A percentile compares a stretch with the other conserved stretches of the same genome.
These are phyloP conservation scores for Stenodema calcarata DNA, from an alignment of 2,888 invertebrate species.

Conservation along the genomic window DNA sequence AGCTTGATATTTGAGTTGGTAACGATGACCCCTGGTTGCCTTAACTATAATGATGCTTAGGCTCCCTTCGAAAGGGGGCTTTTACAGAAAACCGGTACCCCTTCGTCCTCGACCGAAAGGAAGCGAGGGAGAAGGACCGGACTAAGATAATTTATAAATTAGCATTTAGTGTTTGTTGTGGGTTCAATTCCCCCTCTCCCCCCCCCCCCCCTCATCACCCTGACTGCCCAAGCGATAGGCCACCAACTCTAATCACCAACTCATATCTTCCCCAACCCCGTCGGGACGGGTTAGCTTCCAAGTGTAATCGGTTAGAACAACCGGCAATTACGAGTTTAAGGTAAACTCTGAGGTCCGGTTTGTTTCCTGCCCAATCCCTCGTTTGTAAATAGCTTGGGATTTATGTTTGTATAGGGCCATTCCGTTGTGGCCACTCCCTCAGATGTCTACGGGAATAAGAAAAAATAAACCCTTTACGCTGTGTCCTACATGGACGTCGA, in stretches of 20 bases:
- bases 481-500: too few relatives aligned
- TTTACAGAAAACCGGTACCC: not conserved
- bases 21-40: constrained; percentile 24
- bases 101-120: not conserved
- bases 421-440: not conserved
- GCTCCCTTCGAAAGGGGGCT: not conserved
- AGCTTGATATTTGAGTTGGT: constrained; percentile 34
- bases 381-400: constrained; percentile 31
- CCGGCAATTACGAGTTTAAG: constrained; percentile 49
- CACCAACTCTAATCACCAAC: constrained; percentile 47
- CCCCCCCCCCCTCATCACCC: not conserved
- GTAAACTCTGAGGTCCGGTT: constrained; percentile 41
- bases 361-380: not conserved
- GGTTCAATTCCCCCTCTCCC: not conserved
- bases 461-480: not conserved
- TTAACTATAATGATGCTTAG: constrained; percentile 6
- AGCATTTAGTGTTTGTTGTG: constrained; percentile 47
- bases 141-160: constrained; percentile 46
- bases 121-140: not conserved
- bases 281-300: constrained; percentile 26
- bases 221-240: not conserved
- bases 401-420: constrained; percentile 28
- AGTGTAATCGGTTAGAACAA: constrained; percentile 49
- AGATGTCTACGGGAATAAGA: not conserved
- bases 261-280: constrained; percentile 43